Evolutionary conservation across 2,113 vertebrate genomes (phyloP), one percentile per base, ranked within the genome.

Genomic region (Nesogale talazaci): DNA sequence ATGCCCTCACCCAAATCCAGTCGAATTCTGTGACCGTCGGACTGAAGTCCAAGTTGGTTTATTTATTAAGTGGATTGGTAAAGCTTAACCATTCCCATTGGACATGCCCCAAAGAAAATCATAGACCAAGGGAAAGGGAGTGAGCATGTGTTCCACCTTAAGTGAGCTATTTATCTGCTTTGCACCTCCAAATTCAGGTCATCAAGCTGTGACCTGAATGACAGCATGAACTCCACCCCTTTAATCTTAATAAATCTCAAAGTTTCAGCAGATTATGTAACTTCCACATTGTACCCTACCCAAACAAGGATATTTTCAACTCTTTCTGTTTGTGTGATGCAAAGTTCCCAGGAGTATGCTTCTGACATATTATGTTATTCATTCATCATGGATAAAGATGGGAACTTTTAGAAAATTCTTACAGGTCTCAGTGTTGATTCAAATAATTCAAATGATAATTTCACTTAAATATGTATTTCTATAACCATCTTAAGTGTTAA

Each of bases 51-150:
- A 74, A 1, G 77, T 72, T 84, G 94, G 95, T 95, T 95, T 77
- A 84, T 31, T 78, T 96, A 87, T 93, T 6, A 67, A 88, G 86
- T 87, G 97, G 96, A 76, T 92, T 22, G 96, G 94, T 94, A 38
- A 74, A 0, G 79, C 86, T 92, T 94, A 93, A 46, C 96, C 97
- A 0, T 96, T 97, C 97, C 97, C 36, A 11, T 96, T 90, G 96
- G 97, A 97, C 52, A 27, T 42, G 86, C 95, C 97, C 92, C 77
- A 96, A 93, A 82, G 83, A 92, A 93, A 88, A 17, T 83, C 79
- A 77, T n/a, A 96, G 88, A 86, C 88, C 77, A 52, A 75, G 81
- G 77, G 40, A 56, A 94, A 92, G 82, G 94, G 95, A 77, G 83
- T 86, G 92, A 20, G 88, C 72, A 10, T 52, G 46, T 52, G 46